Evolutionary conservation across 1,140 invertebrate genomes (phyloP).

Genomic region (Hydropsyche tenuis): DNA sequence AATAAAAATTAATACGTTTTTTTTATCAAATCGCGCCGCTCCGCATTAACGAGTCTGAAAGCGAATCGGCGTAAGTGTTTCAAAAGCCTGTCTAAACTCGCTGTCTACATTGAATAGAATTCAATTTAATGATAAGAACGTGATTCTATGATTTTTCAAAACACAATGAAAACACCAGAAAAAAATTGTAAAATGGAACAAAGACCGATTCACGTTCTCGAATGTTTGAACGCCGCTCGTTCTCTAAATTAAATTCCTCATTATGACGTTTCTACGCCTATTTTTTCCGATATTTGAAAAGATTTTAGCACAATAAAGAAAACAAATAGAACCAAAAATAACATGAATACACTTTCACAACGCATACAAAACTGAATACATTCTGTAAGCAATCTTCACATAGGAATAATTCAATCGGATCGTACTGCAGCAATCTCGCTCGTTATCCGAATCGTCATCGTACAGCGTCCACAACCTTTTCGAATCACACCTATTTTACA

Average conservation of each 20-base stretch:
- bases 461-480: too few relatives aligned
- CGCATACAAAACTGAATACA: too few relatives aligned
- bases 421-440: too few relatives aligned
- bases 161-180: constrained; percentile 36
- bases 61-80: constrained; percentile 23
- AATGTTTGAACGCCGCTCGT: constrained; percentile 29
- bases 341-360: too few relatives aligned
- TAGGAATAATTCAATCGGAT: too few relatives aligned
- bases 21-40: neutral
- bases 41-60: neutral
- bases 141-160: constrained; percentile 46
- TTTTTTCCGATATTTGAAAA: neutral
- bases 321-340: too few relatives aligned
- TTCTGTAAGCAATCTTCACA: too few relatives aligned
- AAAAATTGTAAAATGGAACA: constrained; percentile 32
- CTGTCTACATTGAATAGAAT: constrained; percentile 34
- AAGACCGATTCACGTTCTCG: constrained; percentile 29
- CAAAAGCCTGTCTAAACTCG: constrained; percentile 31
- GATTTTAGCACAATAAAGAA: too few relatives aligned
- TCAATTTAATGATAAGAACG: constrained; percentile 46
- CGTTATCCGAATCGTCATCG: too few relatives aligned
- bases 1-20: constrained; percentile 4
- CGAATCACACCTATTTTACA: too few relatives aligned
- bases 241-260: constrained; percentile 45
- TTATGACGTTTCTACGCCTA: constrained; percentile 11